Conservation (phyloP, 2,888 invertebrate species). For the Ctenicera cuprea region DNA sequence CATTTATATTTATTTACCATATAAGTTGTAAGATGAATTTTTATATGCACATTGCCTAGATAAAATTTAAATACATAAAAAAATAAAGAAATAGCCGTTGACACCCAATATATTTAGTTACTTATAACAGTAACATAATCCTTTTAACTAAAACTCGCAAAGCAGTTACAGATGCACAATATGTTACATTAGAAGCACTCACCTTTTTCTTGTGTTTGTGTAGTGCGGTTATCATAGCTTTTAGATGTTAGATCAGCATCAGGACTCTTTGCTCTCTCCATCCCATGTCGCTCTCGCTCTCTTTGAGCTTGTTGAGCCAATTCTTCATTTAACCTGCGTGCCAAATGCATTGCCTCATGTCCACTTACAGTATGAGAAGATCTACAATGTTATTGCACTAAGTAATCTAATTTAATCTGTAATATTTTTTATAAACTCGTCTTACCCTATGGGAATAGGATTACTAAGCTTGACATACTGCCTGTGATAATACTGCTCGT, state of each 20-base stretch:
- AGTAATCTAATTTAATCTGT: too few relatives aligned
- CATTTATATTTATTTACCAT: too few relatives aligned
- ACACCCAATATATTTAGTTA: too few relatives aligned
- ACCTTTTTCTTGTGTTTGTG: conserved; percentile 73
- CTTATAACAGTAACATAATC: too few relatives aligned
- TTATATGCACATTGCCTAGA: too few relatives aligned
- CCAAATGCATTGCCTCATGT: conserved; percentile 86
- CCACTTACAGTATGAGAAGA: conserved; percentile 86
- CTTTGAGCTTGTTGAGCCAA: conserved; percentile 72
- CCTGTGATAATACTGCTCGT: conserved; percentile 48
- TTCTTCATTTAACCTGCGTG: conserved; percentile 82
- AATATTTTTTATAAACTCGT: too few relatives aligned
- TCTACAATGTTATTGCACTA: conserved; percentile 65
- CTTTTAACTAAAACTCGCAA: too few relatives aligned
- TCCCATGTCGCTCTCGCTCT: conserved; percentile 53
- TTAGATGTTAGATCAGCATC: conserved; percentile 79
- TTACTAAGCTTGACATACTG: conserved; percentile 78
- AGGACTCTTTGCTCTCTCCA: conserved; percentile 72
- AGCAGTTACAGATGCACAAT: too few relatives aligned
- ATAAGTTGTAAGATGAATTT: too few relatives aligned
- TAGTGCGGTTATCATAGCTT: conserved; percentile 79
- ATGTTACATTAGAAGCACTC: conserved; percentile 56
- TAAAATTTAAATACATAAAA: too few relatives aligned
- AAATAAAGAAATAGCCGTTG: too few relatives aligned
- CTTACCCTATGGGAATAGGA: conserved; percentile 84